Evolutionary conservation across 1,140 invertebrate genomes (phyloP), one percentile per base, ranked within the genome.

Genomic region (Neelides sp.): DNA sequence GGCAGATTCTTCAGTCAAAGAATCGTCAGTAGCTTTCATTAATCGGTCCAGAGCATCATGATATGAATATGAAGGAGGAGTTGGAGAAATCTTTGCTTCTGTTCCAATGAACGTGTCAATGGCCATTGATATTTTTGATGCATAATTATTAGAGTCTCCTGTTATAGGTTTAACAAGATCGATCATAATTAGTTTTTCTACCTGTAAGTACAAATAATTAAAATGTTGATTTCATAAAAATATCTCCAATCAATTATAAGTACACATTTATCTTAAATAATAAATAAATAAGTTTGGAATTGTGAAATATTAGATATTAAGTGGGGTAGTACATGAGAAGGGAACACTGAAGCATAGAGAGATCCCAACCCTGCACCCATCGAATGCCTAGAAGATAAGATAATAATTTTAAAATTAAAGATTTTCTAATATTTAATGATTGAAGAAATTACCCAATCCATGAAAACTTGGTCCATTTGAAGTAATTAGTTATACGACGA

Each of bases 401-500:
- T n/a, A n/a, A n/a, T n/a, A n/a, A n/a, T n/a, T n/a, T n/a, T n/a
- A n/a, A n/a, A n/a, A n/a, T n/a, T n/a, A n/a, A n/a, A n/a, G n/a
- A n/a, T n/a, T n/a, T n/a, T n/a, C n/a, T n/a, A n/a, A n/a, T n/a
- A n/a, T n/a, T n/a, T n/a, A n/a, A n/a, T n/a, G n/a, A n/a, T n/a
- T n/a, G n/a, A n/a, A n/a, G n/a, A n/a, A n/a, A n/a, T n/a, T n/a
- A n/a, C n/a, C 55, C 55, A 20, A 58, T 50, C 27, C 39, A 46
- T 15, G 51, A 50, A 37, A 58, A 58, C 37, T 48, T 53, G 10
- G 15, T 50, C 55, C 55, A 58, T 24, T 51, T 39, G n/a, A 58
- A 54, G 27, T 52, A 24, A 13, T 50, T 50, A 4, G 45, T 42
- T 2, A 58, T 42, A 15, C 55, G 47, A 24, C 52, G 34, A 1